phyloP scores from a whole-genome alignment of 2,888 invertebrate species.

The Fragum sueziense region DNA sequence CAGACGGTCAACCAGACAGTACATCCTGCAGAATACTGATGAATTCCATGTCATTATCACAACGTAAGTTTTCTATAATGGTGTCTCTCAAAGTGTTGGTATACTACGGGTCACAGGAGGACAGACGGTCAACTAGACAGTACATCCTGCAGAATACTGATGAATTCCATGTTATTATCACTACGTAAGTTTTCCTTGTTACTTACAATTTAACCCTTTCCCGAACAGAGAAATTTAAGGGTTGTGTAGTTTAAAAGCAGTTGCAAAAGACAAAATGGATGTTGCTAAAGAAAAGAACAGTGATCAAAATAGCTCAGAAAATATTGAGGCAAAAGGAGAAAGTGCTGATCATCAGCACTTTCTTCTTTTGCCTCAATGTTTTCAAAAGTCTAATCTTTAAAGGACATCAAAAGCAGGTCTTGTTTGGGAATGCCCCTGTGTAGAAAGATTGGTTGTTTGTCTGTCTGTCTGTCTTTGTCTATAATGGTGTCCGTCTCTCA shows the following conservation, averaged over 20 bases:
- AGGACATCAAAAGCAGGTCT: too few relatives aligned
- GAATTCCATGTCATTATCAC: slow-evolving; percentile 90
- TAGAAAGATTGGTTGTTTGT: too few relatives aligned
- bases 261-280: background rate
- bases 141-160: too few relatives aligned
- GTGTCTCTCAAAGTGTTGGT: too few relatives aligned
- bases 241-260: background rate
- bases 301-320: background rate
- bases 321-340: background rate
- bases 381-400: background rate
- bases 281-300: slow-evolving; percentile 69
- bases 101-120: too few relatives aligned
- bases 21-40: slow-evolving; percentile 89
- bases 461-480: too few relatives aligned
- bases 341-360: background rate
- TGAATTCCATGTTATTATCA: slow-evolving; percentile 91
- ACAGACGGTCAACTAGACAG: too few relatives aligned
- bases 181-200: slow-evolving; percentile 88
- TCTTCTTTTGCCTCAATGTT: slow-evolving; percentile 2
- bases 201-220: background rate
- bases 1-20: slow-evolving; percentile 89
- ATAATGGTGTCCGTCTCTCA: too few relatives aligned
- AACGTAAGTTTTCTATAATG: background rate
- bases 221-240: background rate
- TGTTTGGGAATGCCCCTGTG: too few relatives aligned